Conservation (phyloP, 2,113 vertebrate species). For the Lates calcarifer region DNA sequence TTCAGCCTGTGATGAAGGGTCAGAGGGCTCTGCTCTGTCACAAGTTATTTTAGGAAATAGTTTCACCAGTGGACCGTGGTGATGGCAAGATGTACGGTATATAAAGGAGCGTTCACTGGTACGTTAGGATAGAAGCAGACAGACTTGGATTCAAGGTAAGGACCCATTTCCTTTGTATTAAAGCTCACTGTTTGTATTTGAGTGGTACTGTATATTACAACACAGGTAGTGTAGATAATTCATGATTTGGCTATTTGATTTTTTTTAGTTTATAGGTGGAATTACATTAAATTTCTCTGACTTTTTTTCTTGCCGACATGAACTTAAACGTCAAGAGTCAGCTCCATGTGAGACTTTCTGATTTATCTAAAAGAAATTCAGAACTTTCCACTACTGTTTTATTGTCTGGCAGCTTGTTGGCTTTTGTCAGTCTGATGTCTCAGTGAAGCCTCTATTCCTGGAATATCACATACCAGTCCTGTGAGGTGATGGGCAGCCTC, state of each 20-base stretch:
- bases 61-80: slow-evolving; percentile 47
- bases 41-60: slow-evolving; percentile 81
- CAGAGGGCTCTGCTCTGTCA: slow-evolving; percentile 67
- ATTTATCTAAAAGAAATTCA: background rate
- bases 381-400: background rate
- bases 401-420: background rate
- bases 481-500: slow-evolving; percentile 58
- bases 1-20: slow-evolving; percentile 54
- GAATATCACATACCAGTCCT: slow-evolving; percentile 68
- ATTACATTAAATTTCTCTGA: background rate
- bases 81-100: slow-evolving; percentile 71
- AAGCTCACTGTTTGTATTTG: background rate
- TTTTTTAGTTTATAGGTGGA: background rate
- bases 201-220: background rate
- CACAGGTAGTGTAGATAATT: background rate
- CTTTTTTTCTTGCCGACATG: background rate
- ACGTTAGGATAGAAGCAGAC: background rate
- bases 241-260: too few relatives aligned
- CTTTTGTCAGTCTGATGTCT: slow-evolving; percentile 19
- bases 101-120: slow-evolving; percentile 68
- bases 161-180: background rate
- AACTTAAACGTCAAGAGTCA: background rate
- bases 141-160: slow-evolving; percentile 60
- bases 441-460: slow-evolving; percentile 63
- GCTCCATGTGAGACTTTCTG: background rate